Conservation (phyloP, 2,888 invertebrate genomes). For the Athetis lepigone region DNA sequence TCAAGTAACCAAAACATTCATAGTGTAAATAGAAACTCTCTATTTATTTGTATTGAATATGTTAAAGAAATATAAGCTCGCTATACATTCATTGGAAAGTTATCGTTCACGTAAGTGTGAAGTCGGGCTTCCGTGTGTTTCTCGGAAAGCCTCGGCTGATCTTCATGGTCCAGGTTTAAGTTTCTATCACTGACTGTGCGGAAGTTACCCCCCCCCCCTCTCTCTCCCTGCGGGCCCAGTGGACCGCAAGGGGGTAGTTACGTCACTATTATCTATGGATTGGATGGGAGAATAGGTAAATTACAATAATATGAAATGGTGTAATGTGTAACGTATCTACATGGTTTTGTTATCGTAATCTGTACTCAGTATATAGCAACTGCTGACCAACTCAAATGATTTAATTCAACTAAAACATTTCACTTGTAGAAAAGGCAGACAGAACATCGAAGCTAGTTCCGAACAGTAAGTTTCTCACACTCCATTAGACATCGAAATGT, state of each 20-base stretch:
- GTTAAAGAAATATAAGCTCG: slow-evolving; percentile 20
- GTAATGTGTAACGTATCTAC: too few relatives aligned
- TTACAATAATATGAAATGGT: too few relatives aligned
- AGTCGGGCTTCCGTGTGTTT: slow-evolving; percentile 21
- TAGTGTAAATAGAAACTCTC: neutral
- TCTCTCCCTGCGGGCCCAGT: neutral
- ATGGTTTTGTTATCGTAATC: too few relatives aligned
- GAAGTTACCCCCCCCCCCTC: neutral
- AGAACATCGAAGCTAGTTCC: too few relatives aligned
- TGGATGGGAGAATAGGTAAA: too few relatives aligned
- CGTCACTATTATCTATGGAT: neutral
- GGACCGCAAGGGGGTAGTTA: neutral
- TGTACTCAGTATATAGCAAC: too few relatives aligned
- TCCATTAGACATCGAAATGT: neutral
- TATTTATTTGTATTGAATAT: neutral
- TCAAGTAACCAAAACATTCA: neutral
- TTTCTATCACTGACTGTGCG: slow-evolving; percentile 14
- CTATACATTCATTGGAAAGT: slow-evolving; percentile 9
- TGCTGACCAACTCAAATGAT: too few relatives aligned
- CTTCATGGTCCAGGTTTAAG: slow-evolving; percentile 22
- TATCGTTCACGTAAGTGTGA: slow-evolving; percentile 32
- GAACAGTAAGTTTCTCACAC: neutral
- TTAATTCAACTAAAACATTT: too few relatives aligned
- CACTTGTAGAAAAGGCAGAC: too few relatives aligned
- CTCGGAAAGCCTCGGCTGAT: slow-evolving; percentile 22